phyloP scores from a whole-genome alignment of 92 coral and sea anemone species.

The Porites divaricata region DNA sequence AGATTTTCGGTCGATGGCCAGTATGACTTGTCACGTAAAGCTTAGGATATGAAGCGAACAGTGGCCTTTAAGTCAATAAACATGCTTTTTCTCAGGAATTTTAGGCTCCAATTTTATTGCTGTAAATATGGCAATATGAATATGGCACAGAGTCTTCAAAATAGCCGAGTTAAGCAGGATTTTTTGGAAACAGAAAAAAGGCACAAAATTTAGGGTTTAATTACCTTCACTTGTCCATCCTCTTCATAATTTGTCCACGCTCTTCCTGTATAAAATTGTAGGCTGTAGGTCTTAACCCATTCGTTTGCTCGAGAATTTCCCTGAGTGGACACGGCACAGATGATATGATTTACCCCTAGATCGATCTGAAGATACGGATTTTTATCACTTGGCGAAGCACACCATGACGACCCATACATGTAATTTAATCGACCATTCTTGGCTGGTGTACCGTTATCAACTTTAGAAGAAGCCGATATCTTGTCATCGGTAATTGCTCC shows the following conservation, averaged over 20 bases:
- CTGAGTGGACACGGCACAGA: neutral
- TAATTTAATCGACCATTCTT: neutral
- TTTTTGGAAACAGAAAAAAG: neutral
- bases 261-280: neutral
- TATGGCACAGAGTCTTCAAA: too few species aligned
- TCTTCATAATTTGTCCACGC: constrained; percentile 9
- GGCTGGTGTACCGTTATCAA: neutral
- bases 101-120: too few species aligned
- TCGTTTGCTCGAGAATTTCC: constrained; percentile 17
- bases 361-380: constrained; percentile 15
- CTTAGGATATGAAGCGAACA: too few species aligned
- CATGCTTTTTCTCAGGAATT: too few species aligned
- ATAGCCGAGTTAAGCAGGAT: neutral
- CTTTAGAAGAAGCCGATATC: constrained; percentile 29
- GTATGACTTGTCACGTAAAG: too few species aligned
- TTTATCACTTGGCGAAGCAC: constrained; percentile 16
- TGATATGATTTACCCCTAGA: neutral
- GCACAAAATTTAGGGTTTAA: neutral
- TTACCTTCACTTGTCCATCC: constrained; percentile 2
- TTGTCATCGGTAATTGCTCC: constrained; percentile 2
- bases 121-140: too few species aligned
- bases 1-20: too few species aligned
- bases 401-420: constrained; percentile 29
- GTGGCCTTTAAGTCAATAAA: too few species aligned
- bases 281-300: constrained; percentile 10